Conservation (phyloP, 2,113 vertebrate genomes). For the Phalacrocorax brasilianus region DNA sequence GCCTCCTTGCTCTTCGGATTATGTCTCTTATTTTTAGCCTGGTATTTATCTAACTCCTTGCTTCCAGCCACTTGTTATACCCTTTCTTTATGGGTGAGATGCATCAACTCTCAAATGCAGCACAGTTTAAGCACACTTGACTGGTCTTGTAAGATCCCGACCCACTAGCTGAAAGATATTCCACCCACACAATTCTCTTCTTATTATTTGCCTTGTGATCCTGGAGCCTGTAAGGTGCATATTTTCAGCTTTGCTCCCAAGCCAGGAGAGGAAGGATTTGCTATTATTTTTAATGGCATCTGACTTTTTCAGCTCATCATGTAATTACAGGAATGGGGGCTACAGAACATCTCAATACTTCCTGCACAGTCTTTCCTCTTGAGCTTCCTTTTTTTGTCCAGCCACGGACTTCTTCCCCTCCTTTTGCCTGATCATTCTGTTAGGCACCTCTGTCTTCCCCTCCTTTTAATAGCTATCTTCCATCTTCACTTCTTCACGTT, state of each 20-base stretch:
- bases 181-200: slow-evolving; percentile 20
- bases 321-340: background rate
- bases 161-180: background rate
- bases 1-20: background rate
- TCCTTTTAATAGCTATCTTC: background rate
- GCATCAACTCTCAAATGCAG: background rate
- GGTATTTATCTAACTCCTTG: background rate
- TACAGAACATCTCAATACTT: background rate
- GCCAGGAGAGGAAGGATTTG: background rate
- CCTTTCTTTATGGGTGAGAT: background rate
- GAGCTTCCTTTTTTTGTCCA: background rate
- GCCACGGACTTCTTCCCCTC: background rate
- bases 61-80: background rate
- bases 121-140: slow-evolving; percentile 15
- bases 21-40: background rate
- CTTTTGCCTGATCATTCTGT: background rate
- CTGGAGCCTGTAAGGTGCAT: background rate
- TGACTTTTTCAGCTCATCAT: slow-evolving; percentile 23
- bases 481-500: background rate
- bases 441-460: background rate
- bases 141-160: background rate
- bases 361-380: background rate
- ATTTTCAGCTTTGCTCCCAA: slow-evolving; percentile 25
- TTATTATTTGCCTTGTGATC: slow-evolving; percentile 32
- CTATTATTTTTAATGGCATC: slow-evolving; percentile 32